Conservation (phyloP, 92 coral and sea anemone genomes). For the Parazoanthus swiftii region DNA sequence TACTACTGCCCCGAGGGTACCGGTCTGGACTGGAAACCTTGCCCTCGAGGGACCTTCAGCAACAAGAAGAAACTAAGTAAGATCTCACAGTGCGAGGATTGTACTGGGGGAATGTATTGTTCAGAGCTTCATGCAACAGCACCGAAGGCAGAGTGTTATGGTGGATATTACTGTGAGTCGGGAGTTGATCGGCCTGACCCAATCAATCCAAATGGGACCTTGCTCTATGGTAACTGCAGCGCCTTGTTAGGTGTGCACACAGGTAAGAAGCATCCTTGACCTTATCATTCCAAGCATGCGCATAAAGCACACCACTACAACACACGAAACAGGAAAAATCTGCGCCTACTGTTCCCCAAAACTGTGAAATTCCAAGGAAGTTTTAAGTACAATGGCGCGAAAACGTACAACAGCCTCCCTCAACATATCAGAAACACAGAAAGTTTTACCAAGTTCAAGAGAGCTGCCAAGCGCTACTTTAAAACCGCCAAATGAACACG, state of each 20-base stretch:
- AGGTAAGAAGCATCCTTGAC: slow-evolving; percentile 52
- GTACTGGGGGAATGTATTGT: slow-evolving; percentile 88
- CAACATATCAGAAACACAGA: too few species aligned
- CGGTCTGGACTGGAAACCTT: slow-evolving; percentile 92
- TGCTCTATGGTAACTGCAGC: slow-evolving; percentile 81
- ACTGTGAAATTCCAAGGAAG: too few species aligned
- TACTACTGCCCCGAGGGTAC: slow-evolving; percentile 93
- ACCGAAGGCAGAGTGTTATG: slow-evolving; percentile 72
- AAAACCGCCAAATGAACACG: too few species aligned
- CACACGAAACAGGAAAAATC: too few species aligned
- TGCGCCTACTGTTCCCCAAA: too few species aligned
- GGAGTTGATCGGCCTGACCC: slow-evolving; percentile 93
- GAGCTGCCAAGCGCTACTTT: too few species aligned
- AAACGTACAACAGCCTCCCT: too few species aligned
- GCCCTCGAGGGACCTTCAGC: slow-evolving; percentile 92
- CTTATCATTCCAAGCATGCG: too few species aligned
- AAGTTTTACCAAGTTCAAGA: too few species aligned
- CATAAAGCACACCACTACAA: too few species aligned
- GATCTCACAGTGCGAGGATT: slow-evolving; percentile 84
- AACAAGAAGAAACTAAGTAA: slow-evolving; percentile 63
- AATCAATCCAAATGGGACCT: slow-evolving; percentile 63
- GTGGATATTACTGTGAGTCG: slow-evolving; percentile 85
- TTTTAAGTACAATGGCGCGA: too few species aligned
- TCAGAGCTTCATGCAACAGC: slow-evolving; percentile 64
- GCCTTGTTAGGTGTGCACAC: slow-evolving; percentile 68